Evolutionary conservation across 92 coral and sea anemone species (phyloP).

Genomic region (Galaxea fascicularis): DNA sequence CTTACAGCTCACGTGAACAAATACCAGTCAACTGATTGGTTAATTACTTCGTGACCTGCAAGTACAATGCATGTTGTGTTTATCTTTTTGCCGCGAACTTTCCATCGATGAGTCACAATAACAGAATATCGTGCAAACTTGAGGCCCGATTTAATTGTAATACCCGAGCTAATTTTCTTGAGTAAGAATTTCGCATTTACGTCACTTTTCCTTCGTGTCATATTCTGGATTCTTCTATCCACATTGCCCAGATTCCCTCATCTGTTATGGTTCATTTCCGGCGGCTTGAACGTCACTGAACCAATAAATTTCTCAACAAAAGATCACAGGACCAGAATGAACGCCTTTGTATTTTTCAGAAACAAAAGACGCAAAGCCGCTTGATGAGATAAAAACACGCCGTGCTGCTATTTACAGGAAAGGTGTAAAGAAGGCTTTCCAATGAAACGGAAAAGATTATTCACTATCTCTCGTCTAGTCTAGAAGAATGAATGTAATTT

Average conservation of each 20-base stretch:
- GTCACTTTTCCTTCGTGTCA: constrained; percentile 21
- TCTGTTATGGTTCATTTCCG: constrained; percentile 26
- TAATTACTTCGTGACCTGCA: constrained; percentile 28
- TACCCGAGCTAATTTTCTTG: background rate
- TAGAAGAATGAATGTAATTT: too few relatives aligned
- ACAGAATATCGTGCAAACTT: background rate
- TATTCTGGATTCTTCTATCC: constrained; percentile 1
- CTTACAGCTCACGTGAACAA: constrained; percentile 40
- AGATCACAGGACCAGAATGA: constrained; percentile 1
- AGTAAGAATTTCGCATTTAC: background rate
- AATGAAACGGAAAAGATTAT: background rate
- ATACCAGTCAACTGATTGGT: constrained; percentile 26
- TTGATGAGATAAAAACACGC: background rate
- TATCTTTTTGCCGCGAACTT: constrained; percentile 41
- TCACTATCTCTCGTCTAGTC: background rate
- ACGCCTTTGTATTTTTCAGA: constrained; percentile 2
- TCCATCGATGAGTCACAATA: constrained; percentile 10
- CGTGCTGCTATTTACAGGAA: background rate
- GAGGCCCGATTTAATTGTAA: background rate
- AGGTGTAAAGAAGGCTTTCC: background rate
- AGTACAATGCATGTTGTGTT: constrained; percentile 4
- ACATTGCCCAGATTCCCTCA: constrained; percentile 5
- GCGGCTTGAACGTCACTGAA: background rate
- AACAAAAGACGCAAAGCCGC: background rate
- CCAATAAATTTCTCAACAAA: constrained; percentile 13